Conservation (phyloP, 2,113 vertebrate genomes). For the Saguinus midas region DNA sequence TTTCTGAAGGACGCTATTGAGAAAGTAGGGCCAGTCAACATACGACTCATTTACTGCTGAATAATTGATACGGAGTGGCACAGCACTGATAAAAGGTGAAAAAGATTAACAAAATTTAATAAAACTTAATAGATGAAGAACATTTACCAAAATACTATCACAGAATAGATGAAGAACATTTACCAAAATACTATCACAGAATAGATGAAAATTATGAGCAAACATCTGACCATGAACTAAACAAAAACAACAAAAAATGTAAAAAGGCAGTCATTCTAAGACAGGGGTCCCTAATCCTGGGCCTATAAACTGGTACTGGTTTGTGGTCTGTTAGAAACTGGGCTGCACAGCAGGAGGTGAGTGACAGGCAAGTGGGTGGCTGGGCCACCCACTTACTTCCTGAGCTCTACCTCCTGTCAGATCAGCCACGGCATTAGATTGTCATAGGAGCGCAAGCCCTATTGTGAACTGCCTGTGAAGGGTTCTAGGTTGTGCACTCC, state of each 20-base stretch:
- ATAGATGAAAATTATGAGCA: background rate
- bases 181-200: background rate
- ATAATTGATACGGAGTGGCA: background rate
- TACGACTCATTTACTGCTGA: background rate
- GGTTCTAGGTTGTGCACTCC: too few species aligned
- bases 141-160: background rate
- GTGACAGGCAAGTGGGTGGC: too few species aligned
- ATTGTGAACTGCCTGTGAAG: too few species aligned
- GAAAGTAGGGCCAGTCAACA: background rate
- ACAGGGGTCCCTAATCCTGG: too few species aligned
- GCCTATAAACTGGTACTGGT: too few species aligned
- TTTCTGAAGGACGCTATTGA: background rate
- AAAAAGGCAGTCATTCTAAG: background rate
- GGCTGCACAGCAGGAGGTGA: too few species aligned
- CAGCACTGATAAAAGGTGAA: background rate
- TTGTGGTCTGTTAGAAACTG: too few species aligned
- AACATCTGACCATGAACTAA: background rate
- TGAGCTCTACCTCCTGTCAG: too few species aligned
- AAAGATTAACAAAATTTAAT: background rate
- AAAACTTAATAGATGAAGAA: background rate
- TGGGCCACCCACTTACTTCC: too few species aligned
- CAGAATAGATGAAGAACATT: constrained; percentile 5
- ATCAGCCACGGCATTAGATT: too few species aligned
- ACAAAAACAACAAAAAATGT: background rate
- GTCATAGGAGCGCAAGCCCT: too few species aligned